Evolutionary conservation across 2,797 vertebrate genomes (phyloP).

Genomic region (Podarcis siculus): DNA sequence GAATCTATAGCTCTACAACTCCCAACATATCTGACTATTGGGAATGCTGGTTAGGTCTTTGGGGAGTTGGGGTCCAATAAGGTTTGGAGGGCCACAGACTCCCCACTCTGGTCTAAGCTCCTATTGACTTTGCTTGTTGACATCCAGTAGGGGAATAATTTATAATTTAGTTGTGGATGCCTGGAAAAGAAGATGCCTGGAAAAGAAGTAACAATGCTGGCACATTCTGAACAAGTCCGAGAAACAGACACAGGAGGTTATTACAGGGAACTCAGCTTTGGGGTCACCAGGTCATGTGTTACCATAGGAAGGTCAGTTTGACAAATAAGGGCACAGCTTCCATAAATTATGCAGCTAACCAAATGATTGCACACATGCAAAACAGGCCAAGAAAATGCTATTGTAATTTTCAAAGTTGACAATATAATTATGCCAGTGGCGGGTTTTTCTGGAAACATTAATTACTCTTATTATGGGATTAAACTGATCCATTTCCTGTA

Average conservation of each 20-base stretch:
- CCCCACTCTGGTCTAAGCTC: not conserved
- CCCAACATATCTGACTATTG: no score
- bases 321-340: not conserved
- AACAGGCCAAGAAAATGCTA: constrained; percentile 5
- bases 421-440: constrained; percentile 38
- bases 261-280: not conserved
- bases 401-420: constrained; percentile 25
- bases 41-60: no score
- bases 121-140: not conserved
- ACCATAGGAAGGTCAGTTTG: not conserved
- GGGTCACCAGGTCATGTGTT: not conserved
- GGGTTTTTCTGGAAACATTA: constrained; percentile 55
- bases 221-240: not conserved
- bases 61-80: no score
- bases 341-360: not conserved
- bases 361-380: not conserved
- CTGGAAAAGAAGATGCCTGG: not conserved
- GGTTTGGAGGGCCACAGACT: no score
- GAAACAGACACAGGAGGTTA: not conserved
- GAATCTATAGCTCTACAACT: no score
- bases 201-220: not conserved
- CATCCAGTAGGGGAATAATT: not conserved
- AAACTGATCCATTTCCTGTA: constrained; percentile 63
- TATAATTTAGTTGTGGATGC: not conserved
- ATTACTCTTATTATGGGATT: constrained; percentile 69